Evolutionary conservation across 2,888 invertebrate genomes (phyloP).

Genomic region (Caradrina kadenii): DNA sequence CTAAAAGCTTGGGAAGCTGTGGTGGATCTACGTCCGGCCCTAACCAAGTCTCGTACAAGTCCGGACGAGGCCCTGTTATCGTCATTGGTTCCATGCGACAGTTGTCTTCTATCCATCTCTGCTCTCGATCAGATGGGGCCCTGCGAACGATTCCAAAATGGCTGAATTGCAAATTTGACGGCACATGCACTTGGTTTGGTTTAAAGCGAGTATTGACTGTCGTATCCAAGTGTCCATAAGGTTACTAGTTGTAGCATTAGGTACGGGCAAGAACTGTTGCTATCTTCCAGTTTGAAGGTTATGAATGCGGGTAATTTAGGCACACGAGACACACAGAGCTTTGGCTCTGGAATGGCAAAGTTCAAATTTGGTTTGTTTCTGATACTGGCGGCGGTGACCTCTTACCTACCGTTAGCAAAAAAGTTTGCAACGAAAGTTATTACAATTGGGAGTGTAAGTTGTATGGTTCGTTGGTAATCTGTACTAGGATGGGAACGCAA

Average conservation of each 20-base stretch:
- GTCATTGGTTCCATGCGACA: neutral
- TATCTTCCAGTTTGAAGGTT: neutral
- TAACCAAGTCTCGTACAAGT: slow-evolving; percentile 6
- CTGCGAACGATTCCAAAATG: slow-evolving; percentile 4
- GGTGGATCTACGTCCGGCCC: neutral
- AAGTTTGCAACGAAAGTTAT: neutral
- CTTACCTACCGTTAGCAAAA: neutral
- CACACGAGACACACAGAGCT: no score
- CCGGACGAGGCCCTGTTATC: slow-evolving; percentile 10
- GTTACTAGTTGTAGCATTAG: neutral
- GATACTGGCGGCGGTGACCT: neutral
- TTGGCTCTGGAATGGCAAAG: no score
- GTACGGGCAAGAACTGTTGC: neutral
- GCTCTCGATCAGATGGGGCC: neutral
- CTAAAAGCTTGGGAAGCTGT: neutral
- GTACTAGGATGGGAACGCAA: no score
- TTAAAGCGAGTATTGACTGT: no score
- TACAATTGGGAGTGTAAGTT: neutral
- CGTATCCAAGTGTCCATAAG: neutral
- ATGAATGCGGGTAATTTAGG: neutral
- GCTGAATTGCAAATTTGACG: neutral
- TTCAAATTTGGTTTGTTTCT: neutral
- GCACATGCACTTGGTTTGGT: neutral
- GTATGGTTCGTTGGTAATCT: neutral
- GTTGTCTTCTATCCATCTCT: slow-evolving; percentile 1